phyloP scores from a whole-genome alignment of 2,888 invertebrate genomes.

The Isotomurus palustris region DNA sequence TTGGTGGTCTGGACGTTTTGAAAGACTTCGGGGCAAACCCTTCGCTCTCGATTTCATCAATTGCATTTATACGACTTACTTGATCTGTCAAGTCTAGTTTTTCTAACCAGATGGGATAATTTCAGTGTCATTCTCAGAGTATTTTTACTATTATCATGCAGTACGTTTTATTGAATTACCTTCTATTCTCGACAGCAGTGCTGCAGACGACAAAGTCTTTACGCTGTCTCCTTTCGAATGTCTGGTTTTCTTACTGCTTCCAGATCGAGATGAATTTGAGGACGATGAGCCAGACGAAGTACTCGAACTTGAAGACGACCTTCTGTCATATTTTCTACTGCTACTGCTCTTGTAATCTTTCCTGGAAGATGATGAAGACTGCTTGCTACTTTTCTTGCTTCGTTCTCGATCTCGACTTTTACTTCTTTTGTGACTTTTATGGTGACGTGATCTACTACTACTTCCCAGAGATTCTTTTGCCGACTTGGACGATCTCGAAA shows the following conservation, averaged over 20 bases:
- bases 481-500: conserved; percentile 4
- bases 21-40: conserved; percentile 42
- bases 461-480: conserved; percentile 7
- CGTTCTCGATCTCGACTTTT: conserved; percentile 16
- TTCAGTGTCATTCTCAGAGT: neutral
- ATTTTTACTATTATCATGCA: too few species aligned
- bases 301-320: conserved; percentile 25
- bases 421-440: conserved; percentile 7
- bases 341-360: conserved; percentile 4
- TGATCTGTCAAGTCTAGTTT: conserved; percentile 41
- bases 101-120: conserved; percentile 17
- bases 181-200: conserved; percentile 40
- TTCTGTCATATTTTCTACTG: conserved; percentile 8
- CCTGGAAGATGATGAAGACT: neutral
- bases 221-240: neutral
- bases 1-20: conserved; percentile 29
- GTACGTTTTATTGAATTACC: conserved; percentile 31
- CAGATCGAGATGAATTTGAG: conserved; percentile 2
- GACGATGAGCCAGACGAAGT: conserved; percentile 14
- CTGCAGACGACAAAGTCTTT: conserved; percentile 14
- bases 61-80: conserved; percentile 36
- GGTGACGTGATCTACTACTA: conserved; percentile 5
- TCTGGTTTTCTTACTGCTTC: neutral
- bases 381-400: neutral
- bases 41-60: conserved; percentile 42